These are phyloP conservation scores for Phasia obesa DNA, from an alignment of 2,888 invertebrate species.

Conservation along the genomic window DNA sequence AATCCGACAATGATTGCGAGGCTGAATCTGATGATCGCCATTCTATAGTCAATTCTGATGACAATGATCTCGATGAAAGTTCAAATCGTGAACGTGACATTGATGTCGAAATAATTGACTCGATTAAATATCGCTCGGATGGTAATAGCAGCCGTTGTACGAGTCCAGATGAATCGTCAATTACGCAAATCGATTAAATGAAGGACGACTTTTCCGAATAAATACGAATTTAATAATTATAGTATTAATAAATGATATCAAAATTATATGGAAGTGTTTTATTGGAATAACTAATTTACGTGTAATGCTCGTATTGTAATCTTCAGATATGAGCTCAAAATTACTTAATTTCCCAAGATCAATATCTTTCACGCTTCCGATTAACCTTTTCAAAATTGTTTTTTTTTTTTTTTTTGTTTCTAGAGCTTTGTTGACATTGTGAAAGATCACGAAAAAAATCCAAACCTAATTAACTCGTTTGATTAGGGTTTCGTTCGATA, in stretches of 20 bases:
- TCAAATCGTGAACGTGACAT: conserved; percentile 78
- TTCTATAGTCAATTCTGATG: conserved; percentile 73
- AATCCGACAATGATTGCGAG: conserved; percentile 80
- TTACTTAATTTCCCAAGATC: no score
- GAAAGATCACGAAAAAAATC: no score
- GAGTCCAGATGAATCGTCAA: conserved; percentile 78
- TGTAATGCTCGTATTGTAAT: no score
- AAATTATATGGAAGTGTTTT: not conserved
- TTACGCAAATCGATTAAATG: conserved; percentile 79
- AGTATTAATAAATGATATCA: not conserved
- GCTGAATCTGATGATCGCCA: conserved; percentile 78
- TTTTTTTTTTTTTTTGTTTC: no score
- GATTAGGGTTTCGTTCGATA: no score
- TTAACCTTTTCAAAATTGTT: no score
- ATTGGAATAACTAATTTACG: not conserved
- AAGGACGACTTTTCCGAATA: not conserved
- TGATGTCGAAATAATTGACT: conserved; percentile 82
- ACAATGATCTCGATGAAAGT: conserved; percentile 59
- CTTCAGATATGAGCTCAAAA: no score
- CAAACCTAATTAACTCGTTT: no score
- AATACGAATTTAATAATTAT: conserved; percentile 52
- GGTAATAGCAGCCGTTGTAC: conserved; percentile 78
- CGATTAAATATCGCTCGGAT: conserved; percentile 79
- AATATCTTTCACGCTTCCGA: no score
- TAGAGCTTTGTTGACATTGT: no score